Percentiles rank a stretch among this genome's conserved stretches.
These are phyloP conservation scores for Eulimnadia texana DNA, from an alignment of 1,140 invertebrate genomes.

Conservation along the genomic window DNA sequence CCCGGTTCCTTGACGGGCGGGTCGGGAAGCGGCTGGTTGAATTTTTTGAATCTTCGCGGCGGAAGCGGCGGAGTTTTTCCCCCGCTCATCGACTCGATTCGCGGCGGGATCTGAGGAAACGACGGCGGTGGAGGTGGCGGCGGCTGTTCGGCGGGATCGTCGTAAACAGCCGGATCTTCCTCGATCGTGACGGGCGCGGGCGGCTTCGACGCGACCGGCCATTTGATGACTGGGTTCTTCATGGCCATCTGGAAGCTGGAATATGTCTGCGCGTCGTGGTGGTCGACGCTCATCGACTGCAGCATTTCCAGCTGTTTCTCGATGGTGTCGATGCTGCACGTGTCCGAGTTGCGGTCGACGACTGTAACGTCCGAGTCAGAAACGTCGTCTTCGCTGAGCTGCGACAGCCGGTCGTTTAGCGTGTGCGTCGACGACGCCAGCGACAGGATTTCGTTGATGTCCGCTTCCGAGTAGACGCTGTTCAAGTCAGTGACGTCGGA, in stretches of 20 bases:
- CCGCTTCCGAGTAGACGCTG: constrained; percentile 1
- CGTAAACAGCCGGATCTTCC: constrained; percentile 15
- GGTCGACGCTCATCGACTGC: constrained; percentile 14
- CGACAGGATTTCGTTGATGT: constrained; percentile 4
- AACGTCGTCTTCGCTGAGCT: not conserved
- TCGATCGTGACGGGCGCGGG: not conserved
- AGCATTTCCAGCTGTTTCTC: constrained; percentile 15
- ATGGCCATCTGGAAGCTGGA: constrained; percentile 70
- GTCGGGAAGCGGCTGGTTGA: constrained; percentile 15
- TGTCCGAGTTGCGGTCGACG: constrained; percentile 11
- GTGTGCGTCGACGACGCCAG: constrained; percentile 10
- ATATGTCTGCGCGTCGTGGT: constrained; percentile 57
- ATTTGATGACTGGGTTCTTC: constrained; percentile 50
- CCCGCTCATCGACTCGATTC: constrained; percentile 10
- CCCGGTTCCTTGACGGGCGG: constrained; percentile 10
- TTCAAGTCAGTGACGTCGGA: constrained; percentile 9
- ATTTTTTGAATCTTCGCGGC: constrained; percentile 16
- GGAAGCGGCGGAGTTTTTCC: constrained; percentile 14
- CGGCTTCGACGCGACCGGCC: not conserved
- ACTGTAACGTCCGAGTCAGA: constrained; percentile 9
- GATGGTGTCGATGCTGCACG: constrained; percentile 10
- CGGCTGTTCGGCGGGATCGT: constrained; percentile 13
- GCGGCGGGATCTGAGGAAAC: constrained; percentile 11
- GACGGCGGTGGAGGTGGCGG: not conserved
- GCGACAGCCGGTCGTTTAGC: constrained; percentile 10